Evolutionary conservation across 2,113 vertebrate genomes (phyloP), one percentile per base, ranked within the genome.

Genomic region (Stercorarius parasiticus): DNA sequence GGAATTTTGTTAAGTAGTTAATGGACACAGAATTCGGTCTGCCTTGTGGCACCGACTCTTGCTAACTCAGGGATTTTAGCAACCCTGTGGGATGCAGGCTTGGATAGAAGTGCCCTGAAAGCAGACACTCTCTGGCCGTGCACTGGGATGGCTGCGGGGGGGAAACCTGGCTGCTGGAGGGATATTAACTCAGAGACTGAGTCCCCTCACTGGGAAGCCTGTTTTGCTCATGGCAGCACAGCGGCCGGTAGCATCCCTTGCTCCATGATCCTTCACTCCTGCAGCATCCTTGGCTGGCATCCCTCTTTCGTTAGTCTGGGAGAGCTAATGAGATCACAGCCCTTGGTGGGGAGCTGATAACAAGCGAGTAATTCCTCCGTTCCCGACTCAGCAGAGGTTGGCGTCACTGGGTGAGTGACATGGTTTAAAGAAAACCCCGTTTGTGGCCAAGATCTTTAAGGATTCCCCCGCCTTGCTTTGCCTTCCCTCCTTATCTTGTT

Each of bases 1-100:
- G 69, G 72, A 94, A 78, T 94, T 97, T 95, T 96, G 95, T 94
- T 93, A 93, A 97, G 96, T 90, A 74, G 82, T 81, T 95, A 95
- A 93, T 81, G 92, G 86, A 92, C 4, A 6, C 9, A 58, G 92
- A 52, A 84, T 93, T 94, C 84, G 88, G 95, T 92, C 81, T 84
- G 82, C 36, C 69, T 47, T 13, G 5, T 86, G 82, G 85, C 95
- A 88, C 65, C 0, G 1, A 40, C 69, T 95, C 80, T 72, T 88
- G 94, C 95, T 97, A 72, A 83, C 52, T 83, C 43, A 4, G 90
- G 83, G 72, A 52, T 95, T 97, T 96, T 49, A 82, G 42, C 72
- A 88, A 1, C 10, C 69, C 73, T 66, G 10, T 14, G 80, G 92
- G 83, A 95, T 74, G 53, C 38, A 64, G 86, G 23, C 53, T 92